Percentiles rank a stretch among this genome's conserved stretches.
phyloP scores from a whole-genome alignment of 2,113 vertebrate species.

The Ahaetulla prasina region DNA sequence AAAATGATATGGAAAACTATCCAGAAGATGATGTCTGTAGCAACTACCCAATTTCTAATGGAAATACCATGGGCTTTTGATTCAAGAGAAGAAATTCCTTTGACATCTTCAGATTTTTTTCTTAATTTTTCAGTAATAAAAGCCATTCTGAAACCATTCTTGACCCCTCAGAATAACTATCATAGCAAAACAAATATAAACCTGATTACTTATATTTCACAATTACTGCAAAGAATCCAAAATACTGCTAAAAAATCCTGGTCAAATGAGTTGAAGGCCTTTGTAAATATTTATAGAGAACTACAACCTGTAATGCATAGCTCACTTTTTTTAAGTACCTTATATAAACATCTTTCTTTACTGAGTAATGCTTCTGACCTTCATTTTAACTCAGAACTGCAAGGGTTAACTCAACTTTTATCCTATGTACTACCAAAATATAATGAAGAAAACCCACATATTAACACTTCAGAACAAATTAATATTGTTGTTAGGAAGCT shows the following conservation, averaged over 20 bases:
- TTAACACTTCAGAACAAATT: slow-evolving; percentile 38
- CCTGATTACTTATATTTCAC: slow-evolving; percentile 34
- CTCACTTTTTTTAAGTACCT: slow-evolving; percentile 42
- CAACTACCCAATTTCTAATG: background rate
- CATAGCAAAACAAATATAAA: slow-evolving; percentile 7
- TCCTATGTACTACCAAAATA: slow-evolving; percentile 25
- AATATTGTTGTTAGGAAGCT: slow-evolving; percentile 49
- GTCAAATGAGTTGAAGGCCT: slow-evolving; percentile 41
- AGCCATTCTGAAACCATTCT: slow-evolving; percentile 41
- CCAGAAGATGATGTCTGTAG: slow-evolving; percentile 33
- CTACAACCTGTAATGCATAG: slow-evolving; percentile 38
- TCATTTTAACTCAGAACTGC: slow-evolving; percentile 18
- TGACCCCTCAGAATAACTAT: slow-evolving; percentile 33
- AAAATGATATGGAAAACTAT: slow-evolving; percentile 25
- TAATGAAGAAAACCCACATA: slow-evolving; percentile 32
- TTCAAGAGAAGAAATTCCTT: slow-evolving; percentile 13
- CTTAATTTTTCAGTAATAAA: slow-evolving; percentile 30
- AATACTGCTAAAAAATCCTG: slow-evolving; percentile 35
- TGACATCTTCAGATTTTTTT: slow-evolving; percentile 32
- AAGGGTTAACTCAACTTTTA: slow-evolving; percentile 43
- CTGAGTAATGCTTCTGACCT: slow-evolving; percentile 20
- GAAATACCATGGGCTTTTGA: background rate
- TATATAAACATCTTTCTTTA: slow-evolving; percentile 40
- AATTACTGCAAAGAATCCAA: slow-evolving; percentile 41
- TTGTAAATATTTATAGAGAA: slow-evolving; percentile 31